phyloP scores from a whole-genome alignment of 2,113 vertebrate genomes.

The Alligator mississippiensis region DNA sequence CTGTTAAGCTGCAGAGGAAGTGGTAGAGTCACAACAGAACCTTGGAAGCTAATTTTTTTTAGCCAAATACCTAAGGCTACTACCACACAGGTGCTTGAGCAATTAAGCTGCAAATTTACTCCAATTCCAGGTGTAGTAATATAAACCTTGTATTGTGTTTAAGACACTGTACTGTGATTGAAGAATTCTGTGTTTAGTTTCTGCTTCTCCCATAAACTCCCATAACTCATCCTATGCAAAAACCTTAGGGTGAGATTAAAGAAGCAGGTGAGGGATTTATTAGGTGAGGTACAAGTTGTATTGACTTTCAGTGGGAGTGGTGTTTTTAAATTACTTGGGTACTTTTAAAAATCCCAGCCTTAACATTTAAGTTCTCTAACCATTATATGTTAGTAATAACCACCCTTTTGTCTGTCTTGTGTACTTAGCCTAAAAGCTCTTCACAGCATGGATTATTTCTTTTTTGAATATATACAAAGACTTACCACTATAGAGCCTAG shows the following conservation, averaged over 20 bases:
- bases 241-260: too few species aligned
- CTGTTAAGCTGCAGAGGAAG: background rate
- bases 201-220: background rate
- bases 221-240: too few species aligned
- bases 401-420: background rate
- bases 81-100: background rate
- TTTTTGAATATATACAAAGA: background rate
- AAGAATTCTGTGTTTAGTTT: slow-evolving; percentile 1
- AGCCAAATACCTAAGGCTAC: background rate
- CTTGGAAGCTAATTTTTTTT: background rate
- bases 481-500: background rate
- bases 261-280: background rate
- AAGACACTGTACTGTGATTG: background rate
- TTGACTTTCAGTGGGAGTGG: background rate
- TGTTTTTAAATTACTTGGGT: background rate
- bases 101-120: background rate
- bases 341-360: background rate
- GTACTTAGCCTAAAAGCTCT: background rate
- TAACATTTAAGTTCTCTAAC: background rate
- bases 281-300: background rate
- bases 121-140: background rate
- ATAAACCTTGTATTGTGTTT: background rate
- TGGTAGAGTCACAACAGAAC: background rate
- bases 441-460: background rate
- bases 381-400: background rate